A percentile compares a stretch with the other conserved stretches of the same genome.
phyloP scores from a whole-genome alignment of 2,113 vertebrate species.

The Mobula birostris region DNA sequence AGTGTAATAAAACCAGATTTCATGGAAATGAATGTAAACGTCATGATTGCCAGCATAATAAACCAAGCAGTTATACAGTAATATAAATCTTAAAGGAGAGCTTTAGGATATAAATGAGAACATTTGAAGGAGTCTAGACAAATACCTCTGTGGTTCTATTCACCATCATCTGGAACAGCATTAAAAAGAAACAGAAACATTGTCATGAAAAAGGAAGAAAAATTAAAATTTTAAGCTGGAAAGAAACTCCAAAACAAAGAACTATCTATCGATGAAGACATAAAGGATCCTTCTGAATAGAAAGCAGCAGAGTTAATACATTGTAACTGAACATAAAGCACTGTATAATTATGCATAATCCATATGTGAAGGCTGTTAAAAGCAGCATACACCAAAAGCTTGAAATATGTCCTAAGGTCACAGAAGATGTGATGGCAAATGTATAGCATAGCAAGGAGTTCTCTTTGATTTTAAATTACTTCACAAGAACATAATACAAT shows the following conservation, averaged over 20 bases:
- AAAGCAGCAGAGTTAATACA: slow-evolving; percentile 1
- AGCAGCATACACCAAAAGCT: neutral
- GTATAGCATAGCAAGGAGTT: neutral
- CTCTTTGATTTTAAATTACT: neutral
- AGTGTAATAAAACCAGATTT: too few species aligned
- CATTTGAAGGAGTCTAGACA: slow-evolving; percentile 40
- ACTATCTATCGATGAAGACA: neutral
- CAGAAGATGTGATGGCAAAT: neutral
- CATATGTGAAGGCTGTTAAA: neutral
- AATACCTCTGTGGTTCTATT: slow-evolving; percentile 99
- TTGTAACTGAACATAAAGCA: neutral
- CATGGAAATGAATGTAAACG: too few species aligned
- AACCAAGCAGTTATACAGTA: neutral
- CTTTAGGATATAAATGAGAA: neutral
- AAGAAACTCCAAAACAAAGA: neutral
- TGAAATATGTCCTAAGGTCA: neutral
- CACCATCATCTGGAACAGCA: slow-evolving; percentile 98
- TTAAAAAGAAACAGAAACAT: slow-evolving; percentile 61
- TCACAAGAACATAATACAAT: neutral
- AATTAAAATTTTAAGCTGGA: neutral
- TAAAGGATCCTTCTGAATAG: neutral
- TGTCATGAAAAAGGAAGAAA: slow-evolving; percentile 34
- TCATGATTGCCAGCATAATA: too few species aligned
- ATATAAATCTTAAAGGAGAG: neutral
- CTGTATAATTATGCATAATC: neutral